phyloP scores from a whole-genome alignment of 2,888 invertebrate species.

The Thera britannica region DNA sequence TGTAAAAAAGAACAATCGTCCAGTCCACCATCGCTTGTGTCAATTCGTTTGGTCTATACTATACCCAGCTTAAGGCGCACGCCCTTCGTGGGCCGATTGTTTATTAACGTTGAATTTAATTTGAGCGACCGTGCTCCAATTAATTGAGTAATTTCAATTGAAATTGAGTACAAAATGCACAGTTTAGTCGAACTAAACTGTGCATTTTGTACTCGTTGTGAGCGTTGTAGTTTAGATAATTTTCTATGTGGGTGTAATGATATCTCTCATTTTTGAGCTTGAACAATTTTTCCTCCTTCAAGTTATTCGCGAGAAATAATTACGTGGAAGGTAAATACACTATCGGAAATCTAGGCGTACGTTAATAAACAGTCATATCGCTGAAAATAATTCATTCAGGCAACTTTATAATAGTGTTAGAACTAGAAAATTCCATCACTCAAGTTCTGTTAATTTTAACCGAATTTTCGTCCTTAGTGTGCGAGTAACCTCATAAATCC shows the following conservation, averaged over 20 bases:
- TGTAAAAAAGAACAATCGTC: no score
- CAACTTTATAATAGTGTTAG: no score
- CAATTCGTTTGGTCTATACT: not conserved
- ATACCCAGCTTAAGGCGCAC: conserved; percentile 26
- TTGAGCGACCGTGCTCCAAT: conserved; percentile 29
- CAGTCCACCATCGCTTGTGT: not conserved
- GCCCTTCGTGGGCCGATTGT: conserved; percentile 49
- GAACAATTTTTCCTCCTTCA: not conserved
- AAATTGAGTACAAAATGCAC: conserved; percentile 6
- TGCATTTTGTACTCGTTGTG: no score
- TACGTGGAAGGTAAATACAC: no score
- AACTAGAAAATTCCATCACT: no score
- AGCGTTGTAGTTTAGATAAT: conserved; percentile 6
- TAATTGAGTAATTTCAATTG: conserved; percentile 29
- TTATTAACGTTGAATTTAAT: conserved; percentile 38
- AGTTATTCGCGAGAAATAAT: no score
- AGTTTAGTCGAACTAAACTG: no score
- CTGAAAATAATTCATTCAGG: no score
- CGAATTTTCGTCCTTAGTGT: not conserved
- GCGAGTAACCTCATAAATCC: not conserved
- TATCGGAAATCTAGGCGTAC: no score
- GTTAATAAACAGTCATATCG: no score
- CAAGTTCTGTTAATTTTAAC: not conserved
- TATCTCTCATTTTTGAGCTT: not conserved
- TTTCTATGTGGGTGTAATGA: not conserved